These are phyloP conservation scores for Cavia porcellus DNA, from an alignment of 2,113 vertebrate species.

Conservation along the genomic window DNA sequence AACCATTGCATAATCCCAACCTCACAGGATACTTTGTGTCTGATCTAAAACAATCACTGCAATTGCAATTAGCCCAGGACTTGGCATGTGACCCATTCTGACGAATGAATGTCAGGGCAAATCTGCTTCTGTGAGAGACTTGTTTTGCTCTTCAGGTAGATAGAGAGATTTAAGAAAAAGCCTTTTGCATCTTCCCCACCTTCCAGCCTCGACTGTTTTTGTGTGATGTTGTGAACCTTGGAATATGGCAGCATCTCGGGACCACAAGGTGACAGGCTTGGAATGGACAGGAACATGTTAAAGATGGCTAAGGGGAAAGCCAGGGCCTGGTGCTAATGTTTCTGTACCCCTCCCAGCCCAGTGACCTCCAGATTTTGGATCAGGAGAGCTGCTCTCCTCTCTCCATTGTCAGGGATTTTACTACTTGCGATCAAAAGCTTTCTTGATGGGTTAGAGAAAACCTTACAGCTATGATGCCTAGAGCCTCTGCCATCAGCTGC, in stretches of 20 bases:
- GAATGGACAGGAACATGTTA: neutral
- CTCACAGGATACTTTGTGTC: neutral
- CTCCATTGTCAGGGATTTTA: neutral
- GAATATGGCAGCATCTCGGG: neutral
- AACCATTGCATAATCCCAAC: accelerated
- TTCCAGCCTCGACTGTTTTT: neutral
- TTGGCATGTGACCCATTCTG: accelerated
- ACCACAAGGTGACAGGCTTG: neutral
- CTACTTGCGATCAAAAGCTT: neutral
- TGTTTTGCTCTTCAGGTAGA: neutral
- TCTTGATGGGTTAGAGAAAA: neutral
- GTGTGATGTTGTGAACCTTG: neutral
- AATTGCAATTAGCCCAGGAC: neutral
- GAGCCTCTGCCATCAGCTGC: neutral
- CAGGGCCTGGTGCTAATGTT: neutral
- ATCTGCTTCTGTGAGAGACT: neutral
- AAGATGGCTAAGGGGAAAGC: neutral
- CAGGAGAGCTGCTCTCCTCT: neutral
- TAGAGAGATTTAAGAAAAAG: neutral
- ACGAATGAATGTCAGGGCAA: neutral
- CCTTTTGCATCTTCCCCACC: neutral
- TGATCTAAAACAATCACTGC: neutral
- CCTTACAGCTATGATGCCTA: neutral
- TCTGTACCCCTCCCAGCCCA: accelerated
- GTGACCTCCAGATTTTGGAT: neutral